These are phyloP conservation scores for Chiridota heheva DNA, from an alignment of 35 echinoderm and acorn worm genomes.

Conservation along the genomic window DNA sequence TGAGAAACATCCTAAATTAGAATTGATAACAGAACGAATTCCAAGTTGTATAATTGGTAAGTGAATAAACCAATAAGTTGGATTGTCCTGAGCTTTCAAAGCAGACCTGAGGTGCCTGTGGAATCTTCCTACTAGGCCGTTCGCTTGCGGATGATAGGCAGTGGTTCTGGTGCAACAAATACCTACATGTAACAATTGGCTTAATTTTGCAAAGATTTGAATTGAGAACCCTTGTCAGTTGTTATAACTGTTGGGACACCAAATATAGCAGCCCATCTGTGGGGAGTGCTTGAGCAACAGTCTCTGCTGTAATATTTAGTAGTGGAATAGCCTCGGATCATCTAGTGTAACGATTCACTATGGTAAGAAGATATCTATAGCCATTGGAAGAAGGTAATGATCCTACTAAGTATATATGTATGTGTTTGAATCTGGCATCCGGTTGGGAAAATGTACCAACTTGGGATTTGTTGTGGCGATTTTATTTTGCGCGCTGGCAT, in stretches of 20 bases:
- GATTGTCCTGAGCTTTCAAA: no score
- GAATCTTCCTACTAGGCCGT: background rate
- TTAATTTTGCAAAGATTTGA: background rate
- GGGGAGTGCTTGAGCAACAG: background rate
- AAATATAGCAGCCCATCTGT: constrained; percentile 4
- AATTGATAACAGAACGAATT: background rate
- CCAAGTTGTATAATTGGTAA: background rate
- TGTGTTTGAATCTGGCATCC: constrained; percentile 31
- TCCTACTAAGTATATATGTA: constrained; percentile 18
- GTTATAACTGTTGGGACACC: background rate
- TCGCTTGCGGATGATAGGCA: no score
- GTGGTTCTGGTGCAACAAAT: no score
- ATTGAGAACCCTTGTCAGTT: constrained; percentile 1
- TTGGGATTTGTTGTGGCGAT: constrained; percentile 22
- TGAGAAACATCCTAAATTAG: background rate
- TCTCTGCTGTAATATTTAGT: constrained; percentile 2
- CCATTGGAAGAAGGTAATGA: background rate
- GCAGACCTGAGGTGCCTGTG: no score
- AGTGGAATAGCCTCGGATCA: constrained; percentile 16
- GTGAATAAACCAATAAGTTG: background rate
- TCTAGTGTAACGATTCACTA: constrained; percentile 14
- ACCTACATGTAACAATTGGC: background rate
- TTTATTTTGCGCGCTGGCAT: constrained; percentile 37
- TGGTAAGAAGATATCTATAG: constrained; percentile 14
- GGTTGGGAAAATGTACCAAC: constrained; percentile 31